Evolutionary conservation across 2,797 vertebrate genomes (phyloP).

Genomic region (Hipposideros larvatus): DNA sequence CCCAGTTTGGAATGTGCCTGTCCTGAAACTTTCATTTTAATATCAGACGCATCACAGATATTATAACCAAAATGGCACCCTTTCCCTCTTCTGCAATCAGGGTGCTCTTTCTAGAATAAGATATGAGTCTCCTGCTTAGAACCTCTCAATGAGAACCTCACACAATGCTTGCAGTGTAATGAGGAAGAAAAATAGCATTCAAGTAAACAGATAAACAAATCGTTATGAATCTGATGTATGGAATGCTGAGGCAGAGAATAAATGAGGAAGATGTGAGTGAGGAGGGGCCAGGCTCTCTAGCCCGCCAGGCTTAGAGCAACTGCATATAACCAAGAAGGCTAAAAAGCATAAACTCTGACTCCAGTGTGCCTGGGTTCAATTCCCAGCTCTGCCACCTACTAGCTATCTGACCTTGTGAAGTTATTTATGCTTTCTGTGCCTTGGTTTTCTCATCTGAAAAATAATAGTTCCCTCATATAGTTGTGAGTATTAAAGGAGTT

Average conservation of each 20-base stretch:
- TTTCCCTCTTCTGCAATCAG: neutral
- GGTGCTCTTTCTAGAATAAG: neutral
- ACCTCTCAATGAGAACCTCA: neutral
- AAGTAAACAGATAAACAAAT: neutral
- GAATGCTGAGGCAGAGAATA: neutral
- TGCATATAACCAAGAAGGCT: neutral
- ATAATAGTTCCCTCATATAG: neutral
- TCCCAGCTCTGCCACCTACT: neutral
- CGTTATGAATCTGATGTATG: neutral
- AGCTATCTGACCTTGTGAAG: neutral
- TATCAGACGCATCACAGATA: neutral
- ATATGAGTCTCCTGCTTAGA: neutral
- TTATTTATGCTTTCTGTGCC: neutral
- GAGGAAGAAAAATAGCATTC: neutral
- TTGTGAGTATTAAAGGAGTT: neutral
- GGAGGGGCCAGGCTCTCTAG: neutral
- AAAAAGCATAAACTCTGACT: neutral
- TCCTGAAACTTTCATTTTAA: slow-evolving; percentile 26
- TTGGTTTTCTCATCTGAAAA: slow-evolving; percentile 19
- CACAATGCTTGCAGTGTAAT: neutral
- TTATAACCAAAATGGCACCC: neutral
- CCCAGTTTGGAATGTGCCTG: neutral
- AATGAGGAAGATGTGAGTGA: neutral
- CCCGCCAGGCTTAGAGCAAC: neutral
- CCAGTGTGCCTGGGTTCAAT: neutral